Evolutionary conservation across 2,113 vertebrate genomes (phyloP).

Genomic region (Tachysurus fulvidraco): DNA sequence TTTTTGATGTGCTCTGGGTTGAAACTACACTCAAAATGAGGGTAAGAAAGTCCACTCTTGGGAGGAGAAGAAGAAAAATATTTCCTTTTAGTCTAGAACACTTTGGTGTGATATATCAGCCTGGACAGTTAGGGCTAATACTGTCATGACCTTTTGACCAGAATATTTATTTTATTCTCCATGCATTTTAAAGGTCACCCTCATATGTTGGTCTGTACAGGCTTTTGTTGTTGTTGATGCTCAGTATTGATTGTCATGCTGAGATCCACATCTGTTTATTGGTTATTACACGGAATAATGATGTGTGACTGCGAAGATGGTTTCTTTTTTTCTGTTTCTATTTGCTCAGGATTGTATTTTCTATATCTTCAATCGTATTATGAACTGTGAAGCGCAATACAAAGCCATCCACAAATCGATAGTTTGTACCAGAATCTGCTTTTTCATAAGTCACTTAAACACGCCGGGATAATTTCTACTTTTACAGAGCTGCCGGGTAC

Average conservation of each 20-base stretch:
- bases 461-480: slow-evolving; percentile 58
- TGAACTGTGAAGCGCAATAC: slow-evolving; percentile 11
- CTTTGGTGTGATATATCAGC: slow-evolving; percentile 61
- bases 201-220: slow-evolving; percentile 45
- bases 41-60: slow-evolving; percentile 65
- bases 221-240: slow-evolving; percentile 57
- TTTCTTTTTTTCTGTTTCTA: background rate
- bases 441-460: slow-evolving; percentile 63
- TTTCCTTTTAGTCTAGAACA: slow-evolving; percentile 59
- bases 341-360: slow-evolving; percentile 39
- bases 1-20: slow-evolving; percentile 69
- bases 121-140: slow-evolving; percentile 63
- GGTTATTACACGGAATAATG: slow-evolving; percentile 50
- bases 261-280: slow-evolving; percentile 63
- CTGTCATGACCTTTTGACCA: slow-evolving; percentile 71
- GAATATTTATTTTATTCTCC: slow-evolving; percentile 71
- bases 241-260: slow-evolving; percentile 65
- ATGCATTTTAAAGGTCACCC: slow-evolving; percentile 74
- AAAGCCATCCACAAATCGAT: background rate
- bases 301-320: background rate
- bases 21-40: slow-evolving; percentile 69
- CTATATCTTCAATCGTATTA: slow-evolving; percentile 38
- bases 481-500: slow-evolving; percentile 58
- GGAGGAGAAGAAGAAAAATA: slow-evolving; percentile 58
- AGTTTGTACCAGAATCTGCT: slow-evolving; percentile 57